Percentiles rank a stretch among this genome's conserved stretches.
Evolutionary conservation across 2,888 invertebrate species (phyloP).

Genomic region (Bombyx huttoni): DNA sequence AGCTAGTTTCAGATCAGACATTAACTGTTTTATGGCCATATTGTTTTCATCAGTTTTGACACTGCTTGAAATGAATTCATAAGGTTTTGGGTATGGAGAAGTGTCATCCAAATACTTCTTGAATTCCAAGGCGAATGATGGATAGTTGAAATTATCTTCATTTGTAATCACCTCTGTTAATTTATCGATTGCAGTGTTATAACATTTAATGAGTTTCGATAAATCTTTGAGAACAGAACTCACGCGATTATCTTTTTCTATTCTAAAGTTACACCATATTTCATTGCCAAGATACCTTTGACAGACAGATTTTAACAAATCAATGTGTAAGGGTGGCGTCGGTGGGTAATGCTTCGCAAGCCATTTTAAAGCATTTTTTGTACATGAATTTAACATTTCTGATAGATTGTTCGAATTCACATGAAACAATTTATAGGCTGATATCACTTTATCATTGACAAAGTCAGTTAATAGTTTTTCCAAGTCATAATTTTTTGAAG

Average conservation of each 20-base stretch:
- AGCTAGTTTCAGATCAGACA: conserved; percentile 72
- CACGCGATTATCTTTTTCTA: conserved; percentile 44
- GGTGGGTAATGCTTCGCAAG: conserved; percentile 61
- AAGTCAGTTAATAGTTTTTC: conserved; percentile 28
- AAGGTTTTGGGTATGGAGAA: conserved; percentile 73
- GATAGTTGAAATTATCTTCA: conserved; percentile 70
- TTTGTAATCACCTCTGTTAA: conserved; percentile 74
- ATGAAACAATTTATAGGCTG: conserved; percentile 42
- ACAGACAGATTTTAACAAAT: conserved; percentile 69
- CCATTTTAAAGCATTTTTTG: conserved; percentile 59
- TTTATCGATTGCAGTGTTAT: conserved; percentile 77
- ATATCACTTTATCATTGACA: conserved; percentile 36
- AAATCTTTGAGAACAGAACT: conserved; percentile 65
- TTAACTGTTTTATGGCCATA: conserved; percentile 54
- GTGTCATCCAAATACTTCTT: conserved; percentile 59
- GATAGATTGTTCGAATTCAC: conserved; percentile 32
- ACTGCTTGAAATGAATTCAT: conserved; percentile 77
- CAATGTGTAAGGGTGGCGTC: conserved; percentile 70
- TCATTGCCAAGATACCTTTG: conserved; percentile 73
- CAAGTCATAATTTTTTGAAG: conserved; percentile 17
- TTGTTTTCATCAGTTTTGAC: conserved; percentile 70
- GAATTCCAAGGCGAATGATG: conserved; percentile 78
- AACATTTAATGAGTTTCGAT: conserved; percentile 72
- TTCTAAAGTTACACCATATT: conserved; percentile 72
- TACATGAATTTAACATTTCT: conserved; percentile 32